These are phyloP conservation scores for Lanistes nyassanus DNA, from an alignment of 1,140 invertebrate genomes.

Conservation along the genomic window DNA sequence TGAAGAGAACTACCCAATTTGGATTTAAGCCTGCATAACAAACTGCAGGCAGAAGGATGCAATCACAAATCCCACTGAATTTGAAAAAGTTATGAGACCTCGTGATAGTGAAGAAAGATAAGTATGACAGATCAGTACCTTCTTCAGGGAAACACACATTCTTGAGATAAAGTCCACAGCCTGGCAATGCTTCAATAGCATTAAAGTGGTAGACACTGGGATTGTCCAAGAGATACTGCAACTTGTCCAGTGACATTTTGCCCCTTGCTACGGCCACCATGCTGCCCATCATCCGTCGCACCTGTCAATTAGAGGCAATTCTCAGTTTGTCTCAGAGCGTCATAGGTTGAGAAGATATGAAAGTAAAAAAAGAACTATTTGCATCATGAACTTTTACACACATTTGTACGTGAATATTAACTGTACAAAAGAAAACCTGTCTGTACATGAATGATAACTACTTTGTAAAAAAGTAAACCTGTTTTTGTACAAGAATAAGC, in stretches of 20 bases:
- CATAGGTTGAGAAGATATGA: too few relatives aligned
- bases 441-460: too few relatives aligned
- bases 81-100: neutral
- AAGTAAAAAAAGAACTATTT: too few relatives aligned
- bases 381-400: too few relatives aligned
- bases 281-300: conserved; percentile 19
- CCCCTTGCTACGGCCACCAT: conserved; percentile 16
- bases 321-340: too few relatives aligned
- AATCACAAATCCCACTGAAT: neutral
- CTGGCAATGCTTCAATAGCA: neutral
- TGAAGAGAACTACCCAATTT: too few relatives aligned
- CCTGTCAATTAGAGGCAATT: neutral
- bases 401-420: too few relatives aligned
- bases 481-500: too few relatives aligned
- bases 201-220: conserved; percentile 6
- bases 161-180: conserved; percentile 2
- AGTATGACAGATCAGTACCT: conserved; percentile 13
- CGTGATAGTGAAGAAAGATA: neutral
- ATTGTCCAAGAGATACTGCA: conserved; percentile 10
- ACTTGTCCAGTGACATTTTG: neutral
- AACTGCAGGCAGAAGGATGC: neutral
- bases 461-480: too few relatives aligned
- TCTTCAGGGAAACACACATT: neutral
- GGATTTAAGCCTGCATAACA: neutral
- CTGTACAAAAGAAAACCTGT: too few relatives aligned